Evolutionary conservation across 2,113 vertebrate species (phyloP).

Genomic region (Sula dactylatra): DNA sequence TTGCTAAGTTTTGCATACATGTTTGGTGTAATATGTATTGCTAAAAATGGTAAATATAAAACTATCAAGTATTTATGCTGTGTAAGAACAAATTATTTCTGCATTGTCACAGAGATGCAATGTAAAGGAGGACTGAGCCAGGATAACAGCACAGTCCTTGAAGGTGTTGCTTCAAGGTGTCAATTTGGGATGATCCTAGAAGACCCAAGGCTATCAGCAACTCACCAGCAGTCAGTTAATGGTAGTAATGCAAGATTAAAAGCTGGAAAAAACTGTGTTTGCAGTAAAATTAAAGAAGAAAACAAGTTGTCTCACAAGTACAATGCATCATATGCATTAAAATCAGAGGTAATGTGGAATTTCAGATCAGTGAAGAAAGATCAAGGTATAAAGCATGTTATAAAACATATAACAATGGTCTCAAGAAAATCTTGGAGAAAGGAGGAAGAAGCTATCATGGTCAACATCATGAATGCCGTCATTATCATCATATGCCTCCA

Average conservation of each 20-base stretch:
- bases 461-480: not conserved
- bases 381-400: not conserved
- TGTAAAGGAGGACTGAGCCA: not conserved
- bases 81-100: not conserved
- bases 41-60: not conserved
- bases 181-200: not conserved
- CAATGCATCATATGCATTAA: not conserved
- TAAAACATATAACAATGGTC: not conserved
- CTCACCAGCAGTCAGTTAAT: not conserved
- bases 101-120: not conserved
- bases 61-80: not conserved
- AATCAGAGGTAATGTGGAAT: not conserved
- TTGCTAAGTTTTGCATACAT: not conserved
- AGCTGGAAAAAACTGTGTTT: not conserved
- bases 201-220: not conserved
- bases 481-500: not conserved
- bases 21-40: accelerated
- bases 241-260: not conserved
- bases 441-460: not conserved
- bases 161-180: not conserved
- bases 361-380: not conserved
- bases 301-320: not conserved
- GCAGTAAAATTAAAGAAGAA: not conserved
- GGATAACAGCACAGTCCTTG: not conserved
- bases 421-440: not conserved